phyloP scores from a whole-genome alignment of 2,888 invertebrate genomes.

The Nemurella pictetii region DNA sequence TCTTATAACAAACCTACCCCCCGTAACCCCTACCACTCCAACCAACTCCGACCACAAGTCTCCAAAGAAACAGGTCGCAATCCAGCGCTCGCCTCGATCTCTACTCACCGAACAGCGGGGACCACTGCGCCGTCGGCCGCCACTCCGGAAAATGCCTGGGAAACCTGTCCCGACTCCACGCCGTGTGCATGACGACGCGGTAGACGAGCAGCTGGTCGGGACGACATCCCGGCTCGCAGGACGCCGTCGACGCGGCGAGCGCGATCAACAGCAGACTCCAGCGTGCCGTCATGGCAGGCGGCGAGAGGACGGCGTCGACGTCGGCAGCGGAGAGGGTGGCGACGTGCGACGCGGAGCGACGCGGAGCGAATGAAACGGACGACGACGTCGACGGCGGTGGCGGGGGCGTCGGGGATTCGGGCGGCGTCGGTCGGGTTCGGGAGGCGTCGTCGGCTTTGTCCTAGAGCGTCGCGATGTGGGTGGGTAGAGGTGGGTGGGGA shows the following conservation, averaged over 20 bases:
- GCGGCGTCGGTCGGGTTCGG: not conserved
- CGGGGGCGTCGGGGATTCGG: not conserved
- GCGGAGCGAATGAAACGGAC: not conserved
- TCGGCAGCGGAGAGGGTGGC: not conserved
- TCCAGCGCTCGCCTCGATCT: no score
- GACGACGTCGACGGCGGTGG: not conserved
- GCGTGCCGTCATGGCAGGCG: not conserved
- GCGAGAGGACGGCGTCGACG: not conserved
- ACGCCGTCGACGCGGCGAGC: not conserved
- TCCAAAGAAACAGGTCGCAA: no score
- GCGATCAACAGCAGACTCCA: not conserved
- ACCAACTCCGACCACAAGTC: no score
- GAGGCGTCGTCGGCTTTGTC: not conserved
- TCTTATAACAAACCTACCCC: no score
- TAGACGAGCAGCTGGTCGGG: slow-evolving; percentile 50
- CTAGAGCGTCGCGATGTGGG: not conserved
- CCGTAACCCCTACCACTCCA: no score
- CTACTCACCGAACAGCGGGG: slow-evolving; percentile 54
- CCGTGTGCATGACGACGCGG: slow-evolving; percentile 52
- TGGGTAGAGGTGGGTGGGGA: not conserved
- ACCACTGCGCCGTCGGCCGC: slow-evolving; percentile 56
- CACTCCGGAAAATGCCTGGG: slow-evolving; percentile 55
- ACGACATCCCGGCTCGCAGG: slow-evolving; percentile 16
- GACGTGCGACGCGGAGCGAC: not conserved
- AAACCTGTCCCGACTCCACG: slow-evolving; percentile 52